Conservation (phyloP, 1,140 invertebrate species). For the Eupeodes corollae region DNA sequence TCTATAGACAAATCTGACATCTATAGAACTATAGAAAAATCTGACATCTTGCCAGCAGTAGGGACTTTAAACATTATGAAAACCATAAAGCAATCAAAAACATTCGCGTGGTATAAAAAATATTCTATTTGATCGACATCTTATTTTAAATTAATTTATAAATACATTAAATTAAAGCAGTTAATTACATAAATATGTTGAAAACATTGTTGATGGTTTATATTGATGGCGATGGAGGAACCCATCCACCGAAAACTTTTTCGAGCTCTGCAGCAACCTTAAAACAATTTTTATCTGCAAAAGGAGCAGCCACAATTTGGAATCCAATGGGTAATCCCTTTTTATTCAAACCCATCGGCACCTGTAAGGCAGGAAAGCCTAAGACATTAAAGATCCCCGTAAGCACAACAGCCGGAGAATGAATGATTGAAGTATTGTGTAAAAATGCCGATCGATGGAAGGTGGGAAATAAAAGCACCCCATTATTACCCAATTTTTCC, state of each 20-base stretch:
- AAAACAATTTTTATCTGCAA: conserved; percentile 63
- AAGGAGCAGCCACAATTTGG: conserved; percentile 54
- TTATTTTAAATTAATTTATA: too few species aligned
- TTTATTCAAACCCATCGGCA: conserved; percentile 52
- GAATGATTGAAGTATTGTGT: conserved; percentile 50
- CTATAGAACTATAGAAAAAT: too few species aligned
- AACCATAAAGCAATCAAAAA: too few species aligned
- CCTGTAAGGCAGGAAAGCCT: conserved; percentile 61
- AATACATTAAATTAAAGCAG: too few species aligned
- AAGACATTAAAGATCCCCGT: conserved; percentile 63
- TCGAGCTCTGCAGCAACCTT: conserved; percentile 67
- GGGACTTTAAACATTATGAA: too few species aligned
- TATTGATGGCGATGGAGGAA: conserved; percentile 32
- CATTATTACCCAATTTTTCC: conserved; percentile 48
- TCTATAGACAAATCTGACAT: too few species aligned
- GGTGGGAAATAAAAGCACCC: conserved; percentile 63
- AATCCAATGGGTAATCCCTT: conserved; percentile 60
- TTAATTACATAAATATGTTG: conserved; percentile 9
- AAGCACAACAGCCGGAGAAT: conserved; percentile 51
- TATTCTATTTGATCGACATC: too few species aligned
- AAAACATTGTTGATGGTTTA: too few species aligned
- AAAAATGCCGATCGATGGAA: conserved; percentile 50
- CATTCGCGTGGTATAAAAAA: too few species aligned
- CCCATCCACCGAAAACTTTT: conserved; percentile 69
- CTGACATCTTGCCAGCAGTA: too few species aligned